Evolutionary conservation across 2,888 invertebrate species (phyloP).

Genomic region (Elysia crispata): DNA sequence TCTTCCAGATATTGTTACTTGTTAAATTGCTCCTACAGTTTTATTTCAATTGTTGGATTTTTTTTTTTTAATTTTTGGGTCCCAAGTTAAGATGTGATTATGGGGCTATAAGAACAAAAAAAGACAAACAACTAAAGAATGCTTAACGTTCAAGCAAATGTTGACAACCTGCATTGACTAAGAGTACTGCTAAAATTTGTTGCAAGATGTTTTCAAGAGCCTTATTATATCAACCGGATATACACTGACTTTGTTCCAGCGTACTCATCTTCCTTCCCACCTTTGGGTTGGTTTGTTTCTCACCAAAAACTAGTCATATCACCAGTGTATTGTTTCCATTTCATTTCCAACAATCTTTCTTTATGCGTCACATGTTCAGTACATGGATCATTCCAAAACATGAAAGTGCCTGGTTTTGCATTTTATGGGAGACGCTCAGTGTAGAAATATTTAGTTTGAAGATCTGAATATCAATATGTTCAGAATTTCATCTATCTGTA

Average conservation of each 20-base stretch:
- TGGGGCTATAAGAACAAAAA: neutral
- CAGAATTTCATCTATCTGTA: neutral
- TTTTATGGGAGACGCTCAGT: neutral
- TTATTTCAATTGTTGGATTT: neutral
- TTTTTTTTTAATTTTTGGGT: neutral
- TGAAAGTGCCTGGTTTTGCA: constrained; percentile 28
- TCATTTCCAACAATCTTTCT: neutral
- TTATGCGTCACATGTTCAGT: constrained; percentile 23
- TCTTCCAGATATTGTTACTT: constrained; percentile 36
- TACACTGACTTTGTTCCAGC: neutral
- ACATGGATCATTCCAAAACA: constrained; percentile 29
- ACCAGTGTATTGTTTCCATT: constrained; percentile 2
- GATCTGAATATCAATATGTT: neutral
- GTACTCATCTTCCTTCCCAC: too few species aligned
- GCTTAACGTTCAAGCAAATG: too few species aligned
- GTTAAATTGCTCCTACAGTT: constrained; percentile 17
- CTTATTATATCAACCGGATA: neutral
- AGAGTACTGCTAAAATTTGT: constrained; percentile 20
- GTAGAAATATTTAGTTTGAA: neutral
- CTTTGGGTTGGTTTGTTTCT: neutral
- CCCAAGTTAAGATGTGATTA: neutral
- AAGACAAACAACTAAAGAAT: neutral
- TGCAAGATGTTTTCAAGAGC: neutral
- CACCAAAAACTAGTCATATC: neutral
- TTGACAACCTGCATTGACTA: neutral